A percentile compares a stretch with the other conserved stretches of the same genome.
Conservation (phyloP, 2,888 invertebrate species). For the Synergus gifuensis region DNA sequence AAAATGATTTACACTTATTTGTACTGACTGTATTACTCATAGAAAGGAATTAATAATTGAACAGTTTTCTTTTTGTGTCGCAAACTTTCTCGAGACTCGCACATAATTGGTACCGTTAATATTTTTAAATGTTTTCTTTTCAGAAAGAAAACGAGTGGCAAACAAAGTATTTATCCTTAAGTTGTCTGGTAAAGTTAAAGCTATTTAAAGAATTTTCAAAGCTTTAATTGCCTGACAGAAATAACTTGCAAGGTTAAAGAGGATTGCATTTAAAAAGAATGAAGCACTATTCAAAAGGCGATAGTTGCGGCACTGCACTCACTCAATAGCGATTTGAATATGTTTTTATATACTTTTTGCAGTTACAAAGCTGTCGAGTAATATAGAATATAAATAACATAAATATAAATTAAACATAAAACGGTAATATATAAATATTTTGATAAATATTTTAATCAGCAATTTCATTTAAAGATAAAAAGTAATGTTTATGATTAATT, state of each 20-base stretch:
- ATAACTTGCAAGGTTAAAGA: slow-evolving; percentile 6
- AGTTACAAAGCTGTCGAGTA: too few species aligned
- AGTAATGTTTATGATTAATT: background rate
- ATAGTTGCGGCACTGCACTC: background rate
- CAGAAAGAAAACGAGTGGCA: too few species aligned
- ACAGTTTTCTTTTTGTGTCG: too few species aligned
- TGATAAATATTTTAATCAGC: background rate
- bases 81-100: too few species aligned
- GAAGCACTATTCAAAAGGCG: background rate
- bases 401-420: too few species aligned
- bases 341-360: too few species aligned
- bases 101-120: too few species aligned
- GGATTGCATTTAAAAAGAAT: background rate
- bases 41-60: too few species aligned
- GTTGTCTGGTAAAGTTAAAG: background rate
- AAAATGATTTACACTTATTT: background rate
- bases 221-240: slow-evolving; percentile 17
- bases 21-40: background rate
- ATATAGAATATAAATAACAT: too few species aligned
- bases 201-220: background rate
- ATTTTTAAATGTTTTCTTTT: too few species aligned
- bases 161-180: background rate
- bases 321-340: too few species aligned
- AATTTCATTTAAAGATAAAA: background rate
- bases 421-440: background rate